Percentiles rank a stretch among this genome's conserved stretches.
phyloP scores from a whole-genome alignment of 2,888 invertebrate genomes.

The Drosophila planitibia region DNA sequence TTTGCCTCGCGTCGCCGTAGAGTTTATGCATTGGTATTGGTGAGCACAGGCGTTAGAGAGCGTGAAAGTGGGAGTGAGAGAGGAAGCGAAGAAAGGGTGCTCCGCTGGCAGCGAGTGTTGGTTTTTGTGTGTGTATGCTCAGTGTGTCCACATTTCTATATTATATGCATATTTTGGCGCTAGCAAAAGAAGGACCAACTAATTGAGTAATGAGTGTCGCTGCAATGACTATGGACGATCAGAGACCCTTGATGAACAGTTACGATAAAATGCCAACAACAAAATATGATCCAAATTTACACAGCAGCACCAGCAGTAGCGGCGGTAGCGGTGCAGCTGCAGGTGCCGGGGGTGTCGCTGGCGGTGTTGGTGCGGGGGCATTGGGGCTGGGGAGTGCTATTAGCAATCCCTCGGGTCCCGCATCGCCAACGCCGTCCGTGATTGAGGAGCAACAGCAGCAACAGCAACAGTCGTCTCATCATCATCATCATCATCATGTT shows the following conservation, averaged over 20 bases:
- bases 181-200: slow-evolving; percentile 63
- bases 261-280: slow-evolving; percentile 83
- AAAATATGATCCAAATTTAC: slow-evolving; percentile 82
- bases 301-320: slow-evolving; percentile 53
- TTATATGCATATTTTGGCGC: slow-evolving; percentile 39
- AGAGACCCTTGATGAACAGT: slow-evolving; percentile 85
- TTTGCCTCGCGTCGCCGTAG: slow-evolving; percentile 49
- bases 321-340: slow-evolving; percentile 32
- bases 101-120: slow-evolving; percentile 55
- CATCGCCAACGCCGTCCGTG: slow-evolving; percentile 82
- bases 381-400: slow-evolving; percentile 46
- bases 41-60: slow-evolving; percentile 44
- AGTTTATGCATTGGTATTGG: slow-evolving; percentile 50
- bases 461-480: slow-evolving; percentile 38
- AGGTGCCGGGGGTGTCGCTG: slow-evolving; percentile 40
- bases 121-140: slow-evolving; percentile 47
- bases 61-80: slow-evolving; percentile 28
- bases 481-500: slow-evolving; percentile 57
- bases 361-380: slow-evolving; percentile 33
- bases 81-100: slow-evolving; percentile 44
- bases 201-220: slow-evolving; percentile 83
- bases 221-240: slow-evolving; percentile 85
- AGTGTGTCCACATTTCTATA: slow-evolving; percentile 51
- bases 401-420: slow-evolving; percentile 77
- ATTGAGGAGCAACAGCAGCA: slow-evolving; percentile 70